phyloP scores from a whole-genome alignment of 1,140 invertebrate genomes.

The Drosophila kikkawai region DNA sequence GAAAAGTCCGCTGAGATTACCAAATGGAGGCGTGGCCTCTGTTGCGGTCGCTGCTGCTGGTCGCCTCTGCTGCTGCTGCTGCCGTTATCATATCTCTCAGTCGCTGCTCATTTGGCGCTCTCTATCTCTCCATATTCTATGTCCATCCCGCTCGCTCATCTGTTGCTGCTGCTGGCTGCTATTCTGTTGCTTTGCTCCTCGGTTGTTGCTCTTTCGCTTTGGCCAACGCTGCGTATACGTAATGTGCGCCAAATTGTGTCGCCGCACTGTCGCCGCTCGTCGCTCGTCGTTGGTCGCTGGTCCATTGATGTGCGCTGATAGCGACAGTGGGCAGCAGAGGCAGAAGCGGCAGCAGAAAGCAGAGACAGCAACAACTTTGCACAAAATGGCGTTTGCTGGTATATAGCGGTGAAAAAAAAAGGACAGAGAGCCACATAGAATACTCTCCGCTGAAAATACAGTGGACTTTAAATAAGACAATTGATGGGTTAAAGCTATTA shows the following conservation, averaged over 20 bases:
- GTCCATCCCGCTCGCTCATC: slow-evolving; percentile 63
- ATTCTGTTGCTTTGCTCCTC: slow-evolving; percentile 13
- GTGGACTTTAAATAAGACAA: neutral
- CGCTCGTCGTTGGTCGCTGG: slow-evolving; percentile 67
- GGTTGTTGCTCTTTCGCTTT: slow-evolving; percentile 62
- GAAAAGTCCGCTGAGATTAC: slow-evolving; percentile 19
- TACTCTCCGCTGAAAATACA: slow-evolving; percentile 5
- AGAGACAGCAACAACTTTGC: slow-evolving; percentile 31
- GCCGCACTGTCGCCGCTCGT: slow-evolving; percentile 66
- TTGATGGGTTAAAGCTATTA: no score
- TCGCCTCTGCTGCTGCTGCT: slow-evolving; percentile 19
- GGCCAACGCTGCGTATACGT: slow-evolving; percentile 59
- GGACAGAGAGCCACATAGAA: slow-evolving; percentile 6
- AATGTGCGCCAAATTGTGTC: slow-evolving; percentile 82
- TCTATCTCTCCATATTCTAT: slow-evolving; percentile 63
- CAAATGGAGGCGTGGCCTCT: slow-evolving; percentile 58
- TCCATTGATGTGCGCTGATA: slow-evolving; percentile 83
- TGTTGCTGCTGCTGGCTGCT: slow-evolving; percentile 32
- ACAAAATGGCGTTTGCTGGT: slow-evolving; percentile 69
- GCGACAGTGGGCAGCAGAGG: slow-evolving; percentile 54
- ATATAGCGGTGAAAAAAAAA: slow-evolving; percentile 22
- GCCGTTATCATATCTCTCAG: slow-evolving; percentile 46
- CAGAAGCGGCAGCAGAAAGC: slow-evolving; percentile 19
- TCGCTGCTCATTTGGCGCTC: slow-evolving; percentile 72
- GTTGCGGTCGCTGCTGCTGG: slow-evolving; percentile 20